These are phyloP conservation scores for Siniperca scherzeri DNA, from an alignment of 2,797 vertebrate species.

Conservation along the genomic window DNA sequence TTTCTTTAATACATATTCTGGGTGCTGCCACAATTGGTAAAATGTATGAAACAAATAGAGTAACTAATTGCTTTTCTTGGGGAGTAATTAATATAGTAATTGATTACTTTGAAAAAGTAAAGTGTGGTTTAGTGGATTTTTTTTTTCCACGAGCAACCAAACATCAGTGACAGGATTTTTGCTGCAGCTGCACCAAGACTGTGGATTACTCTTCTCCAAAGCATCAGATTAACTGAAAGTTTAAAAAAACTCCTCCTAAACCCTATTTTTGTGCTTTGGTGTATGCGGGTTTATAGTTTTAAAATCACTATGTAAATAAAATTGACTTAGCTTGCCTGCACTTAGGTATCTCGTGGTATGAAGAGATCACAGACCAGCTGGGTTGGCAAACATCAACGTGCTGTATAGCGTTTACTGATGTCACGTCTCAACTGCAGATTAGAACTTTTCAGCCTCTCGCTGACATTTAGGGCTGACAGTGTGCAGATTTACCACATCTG, in stretches of 20 bases:
- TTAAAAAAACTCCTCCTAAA: not conserved
- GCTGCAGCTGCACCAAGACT: slow-evolving; percentile 16
- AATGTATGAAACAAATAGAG: not conserved
- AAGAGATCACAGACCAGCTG: slow-evolving; percentile 44
- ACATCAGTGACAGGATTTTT: slow-evolving; percentile 9
- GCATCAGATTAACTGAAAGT: slow-evolving; percentile 1
- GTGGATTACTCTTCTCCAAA: slow-evolving; percentile 6
- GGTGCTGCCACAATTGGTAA: not conserved
- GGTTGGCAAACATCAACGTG: slow-evolving; percentile 2
- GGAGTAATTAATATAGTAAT: too few relatives aligned
- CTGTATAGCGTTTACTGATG: not conserved
- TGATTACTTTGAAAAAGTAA: not conserved
- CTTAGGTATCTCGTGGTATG: not conserved
- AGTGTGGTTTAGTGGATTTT: not conserved
- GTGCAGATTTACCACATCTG: slow-evolving; percentile 1
- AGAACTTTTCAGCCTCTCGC: not conserved
- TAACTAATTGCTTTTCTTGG: not conserved
- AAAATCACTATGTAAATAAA: slow-evolving; percentile 7
- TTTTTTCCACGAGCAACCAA: not conserved
- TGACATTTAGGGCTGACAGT: not conserved
- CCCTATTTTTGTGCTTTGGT: not conserved
- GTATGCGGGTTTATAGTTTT: not conserved
- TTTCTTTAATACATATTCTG: not conserved
- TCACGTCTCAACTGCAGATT: not conserved
- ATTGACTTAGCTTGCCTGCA: not conserved